phyloP scores from a whole-genome alignment of 2,888 invertebrate species.

The Drosophila macrospina region DNA sequence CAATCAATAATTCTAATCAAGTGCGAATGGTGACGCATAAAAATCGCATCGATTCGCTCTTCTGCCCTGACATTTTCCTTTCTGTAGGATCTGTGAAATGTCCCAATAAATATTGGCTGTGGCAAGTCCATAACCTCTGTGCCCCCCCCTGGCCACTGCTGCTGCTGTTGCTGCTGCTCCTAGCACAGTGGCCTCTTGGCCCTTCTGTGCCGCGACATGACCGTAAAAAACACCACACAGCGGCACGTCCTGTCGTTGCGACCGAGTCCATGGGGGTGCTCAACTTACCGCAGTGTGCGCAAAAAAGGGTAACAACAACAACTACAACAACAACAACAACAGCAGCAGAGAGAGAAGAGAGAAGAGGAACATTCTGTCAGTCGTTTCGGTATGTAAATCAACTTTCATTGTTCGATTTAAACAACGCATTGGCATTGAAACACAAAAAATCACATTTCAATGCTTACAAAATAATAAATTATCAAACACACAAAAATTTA shows the following conservation, averaged over 20 bases:
- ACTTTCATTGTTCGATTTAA: slow-evolving; percentile 84
- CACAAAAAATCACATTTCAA: slow-evolving; percentile 81
- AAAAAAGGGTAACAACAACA: slow-evolving; percentile 56
- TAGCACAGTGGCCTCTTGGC: slow-evolving; percentile 2
- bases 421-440: slow-evolving; percentile 55
- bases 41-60: slow-evolving; percentile 66
- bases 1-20: slow-evolving; percentile 83
- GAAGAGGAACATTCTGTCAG: slow-evolving; percentile 61
- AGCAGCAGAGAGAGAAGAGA: slow-evolving; percentile 16
- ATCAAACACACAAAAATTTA: slow-evolving; percentile 80
- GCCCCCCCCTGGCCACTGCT: not conserved
- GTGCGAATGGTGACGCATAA: slow-evolving; percentile 79
- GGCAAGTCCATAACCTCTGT: slow-evolving; percentile 35
- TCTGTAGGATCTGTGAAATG: slow-evolving; percentile 27
- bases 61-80: slow-evolving; percentile 50
- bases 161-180: not conserved
- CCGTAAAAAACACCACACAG: slow-evolving; percentile 73
- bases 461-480: slow-evolving; percentile 85
- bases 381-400: slow-evolving; percentile 86
- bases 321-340: slow-evolving; percentile 38
- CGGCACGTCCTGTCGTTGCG: slow-evolving; percentile 52
- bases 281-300: slow-evolving; percentile 35
- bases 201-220: slow-evolving; percentile 57
- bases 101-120: slow-evolving; percentile 56
- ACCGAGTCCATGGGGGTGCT: slow-evolving; percentile 67